Conservation (phyloP, 2,888 invertebrate genomes). For the Furcula furcula region DNA sequence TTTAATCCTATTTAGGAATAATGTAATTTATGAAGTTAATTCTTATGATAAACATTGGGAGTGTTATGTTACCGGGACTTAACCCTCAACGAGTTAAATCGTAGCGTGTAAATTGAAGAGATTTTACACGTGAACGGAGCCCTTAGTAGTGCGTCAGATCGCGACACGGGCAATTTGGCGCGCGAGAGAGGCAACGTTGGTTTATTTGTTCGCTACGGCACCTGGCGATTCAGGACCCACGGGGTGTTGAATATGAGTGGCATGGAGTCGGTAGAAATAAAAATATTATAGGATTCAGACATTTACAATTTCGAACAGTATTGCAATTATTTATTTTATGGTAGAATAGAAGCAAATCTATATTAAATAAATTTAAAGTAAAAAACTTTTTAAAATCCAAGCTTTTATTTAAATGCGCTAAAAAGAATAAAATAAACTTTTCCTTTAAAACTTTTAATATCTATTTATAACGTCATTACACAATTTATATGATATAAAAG, state of each 20-base stretch:
- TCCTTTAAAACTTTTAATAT: too few relatives aligned
- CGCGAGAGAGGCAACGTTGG: conserved; percentile 58
- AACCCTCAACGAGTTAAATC: conserved; percentile 48
- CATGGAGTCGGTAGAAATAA: conserved; percentile 38
- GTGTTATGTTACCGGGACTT: conserved; percentile 42
- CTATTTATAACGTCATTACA: too few relatives aligned
- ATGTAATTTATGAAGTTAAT: conserved; percentile 42
- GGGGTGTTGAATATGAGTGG: conserved; percentile 37
- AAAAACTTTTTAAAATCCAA: too few relatives aligned
- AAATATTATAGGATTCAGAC: too few relatives aligned
- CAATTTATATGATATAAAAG: too few relatives aligned
- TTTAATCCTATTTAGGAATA: conserved; percentile 45
- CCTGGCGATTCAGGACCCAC: conserved; percentile 62
- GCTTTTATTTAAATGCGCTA: too few relatives aligned
- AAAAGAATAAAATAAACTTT: too few relatives aligned
- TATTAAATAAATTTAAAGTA: too few relatives aligned
- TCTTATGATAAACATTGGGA: conserved; percentile 41
- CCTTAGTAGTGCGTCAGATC: conserved; percentile 70
- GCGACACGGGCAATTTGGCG: conserved; percentile 75
- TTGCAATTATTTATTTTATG: too few relatives aligned
- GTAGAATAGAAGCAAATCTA: too few relatives aligned
- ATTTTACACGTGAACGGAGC: conserved; percentile 69
- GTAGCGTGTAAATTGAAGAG: conserved; percentile 65
- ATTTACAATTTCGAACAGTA: too few relatives aligned
- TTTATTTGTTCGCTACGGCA: conserved; percentile 63